Evolutionary conservation across 2,113 vertebrate species (phyloP).

Genomic region (Tricholaema leucomelas): DNA sequence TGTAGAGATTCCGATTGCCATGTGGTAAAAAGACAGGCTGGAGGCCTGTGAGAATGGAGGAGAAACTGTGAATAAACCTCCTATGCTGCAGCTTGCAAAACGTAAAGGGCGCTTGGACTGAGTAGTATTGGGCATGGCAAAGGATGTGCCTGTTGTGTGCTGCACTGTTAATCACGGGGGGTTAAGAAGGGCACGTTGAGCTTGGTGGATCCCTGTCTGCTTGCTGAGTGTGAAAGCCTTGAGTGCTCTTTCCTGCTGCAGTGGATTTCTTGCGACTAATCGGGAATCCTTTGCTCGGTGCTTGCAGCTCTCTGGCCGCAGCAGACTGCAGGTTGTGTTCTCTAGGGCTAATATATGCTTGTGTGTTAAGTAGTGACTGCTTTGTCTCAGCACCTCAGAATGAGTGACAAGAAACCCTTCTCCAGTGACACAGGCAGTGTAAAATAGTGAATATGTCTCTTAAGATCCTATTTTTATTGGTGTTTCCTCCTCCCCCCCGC

Average conservation of each 20-base stretch:
- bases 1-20: not conserved
- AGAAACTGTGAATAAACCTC: not conserved
- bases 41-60: not conserved
- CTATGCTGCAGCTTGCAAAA: not conserved
- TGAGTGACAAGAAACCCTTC: not conserved
- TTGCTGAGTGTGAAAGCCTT: not conserved
- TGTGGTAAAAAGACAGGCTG: not conserved
- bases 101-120: not conserved
- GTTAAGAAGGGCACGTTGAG: not conserved
- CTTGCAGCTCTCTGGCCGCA: not conserved
- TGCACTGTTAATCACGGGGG: not conserved
- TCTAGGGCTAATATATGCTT: not conserved
- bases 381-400: not conserved
- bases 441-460: not conserved
- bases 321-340: not conserved
- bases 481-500: not conserved
- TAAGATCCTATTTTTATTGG: not conserved
- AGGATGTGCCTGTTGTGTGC: not conserved
- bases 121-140: not conserved
- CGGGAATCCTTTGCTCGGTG: not conserved
- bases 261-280: not conserved
- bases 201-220: not conserved
- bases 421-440: not conserved
- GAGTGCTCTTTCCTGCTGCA: not conserved
- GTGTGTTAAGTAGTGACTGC: not conserved